Percentiles rank a stretch among this genome's conserved stretches.
phyloP scores from a whole-genome alignment of 2,113 vertebrate species.

The Machaerirhynchus nigripectus region DNA sequence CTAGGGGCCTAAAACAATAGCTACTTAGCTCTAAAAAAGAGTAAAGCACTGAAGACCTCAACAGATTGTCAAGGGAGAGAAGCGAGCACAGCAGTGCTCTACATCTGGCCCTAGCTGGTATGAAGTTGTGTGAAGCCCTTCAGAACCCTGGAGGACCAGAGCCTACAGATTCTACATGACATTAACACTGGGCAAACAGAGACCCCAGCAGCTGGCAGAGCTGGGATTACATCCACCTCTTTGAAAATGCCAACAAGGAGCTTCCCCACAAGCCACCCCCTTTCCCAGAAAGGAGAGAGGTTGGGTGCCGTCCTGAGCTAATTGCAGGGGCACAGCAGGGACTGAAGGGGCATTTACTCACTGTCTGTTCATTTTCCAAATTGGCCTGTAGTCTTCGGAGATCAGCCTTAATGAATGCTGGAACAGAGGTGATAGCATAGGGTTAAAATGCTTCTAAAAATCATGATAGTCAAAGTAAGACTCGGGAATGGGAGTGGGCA shows the following conservation, averaged over 20 bases:
- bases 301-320: neutral
- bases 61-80: neutral
- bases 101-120: neutral
- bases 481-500: too few relatives aligned
- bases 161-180: neutral
- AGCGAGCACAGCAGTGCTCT: neutral
- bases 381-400: constrained; percentile 88
- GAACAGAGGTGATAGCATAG: too few relatives aligned
- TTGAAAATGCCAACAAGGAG: neutral
- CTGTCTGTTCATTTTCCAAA: constrained; percentile 64
- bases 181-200: neutral
- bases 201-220: neutral
- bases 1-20: neutral
- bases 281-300: neutral
- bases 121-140: neutral
- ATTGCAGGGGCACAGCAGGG: neutral
- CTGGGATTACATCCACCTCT: neutral
- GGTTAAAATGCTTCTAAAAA: too few relatives aligned
- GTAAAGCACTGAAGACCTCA: neutral
- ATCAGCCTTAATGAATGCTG: constrained; percentile 89
- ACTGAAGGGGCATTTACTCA: constrained; percentile 69
- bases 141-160: neutral
- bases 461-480: too few relatives aligned
- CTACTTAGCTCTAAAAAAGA: neutral
- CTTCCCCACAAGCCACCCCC: neutral